Evolutionary conservation across 2,888 invertebrate species (phyloP), one percentile per base, ranked within the genome.

Genomic region (Teleiodes luculella): DNA sequence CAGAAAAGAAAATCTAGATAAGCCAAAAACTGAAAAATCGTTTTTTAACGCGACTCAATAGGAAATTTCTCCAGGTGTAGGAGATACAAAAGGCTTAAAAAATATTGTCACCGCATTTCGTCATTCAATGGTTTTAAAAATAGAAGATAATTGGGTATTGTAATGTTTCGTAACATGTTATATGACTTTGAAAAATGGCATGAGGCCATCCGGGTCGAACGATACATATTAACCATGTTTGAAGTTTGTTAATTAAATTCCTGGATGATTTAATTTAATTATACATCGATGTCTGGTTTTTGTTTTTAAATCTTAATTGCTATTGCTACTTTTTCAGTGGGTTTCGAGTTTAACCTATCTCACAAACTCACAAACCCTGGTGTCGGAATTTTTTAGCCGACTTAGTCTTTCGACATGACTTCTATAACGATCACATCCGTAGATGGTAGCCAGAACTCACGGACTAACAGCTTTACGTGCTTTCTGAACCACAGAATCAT

Each of bases 1-100:
- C 59, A 49, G n/a, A 50, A n/a, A n/a, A 10, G 47, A 18, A 46
- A 51, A 49, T 8, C 55, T 54, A 55, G 84, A 83, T 83, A 83
- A 83, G 71, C 13, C 11, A 43, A 10, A 28, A 65, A 45, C 28
- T 55, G 20, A 55, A 63, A 68, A 66, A 61, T 60, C 47, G 33
- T 30, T 36, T 47, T 46, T 33, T 33, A 41, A 37, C 43, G 52
- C 49, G 41, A 28, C 50, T 45, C 20, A 36, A 41, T 52, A 20
- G 35, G 14, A 20, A 20, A 36, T 46, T 37, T 30, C 30, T 16
- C 35, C 55, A 55, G 55, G 55, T 55, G 55, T 46, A 20, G 18
- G 16, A 39, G 20, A 20, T 28, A 13, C 51, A 51, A 55, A 31
- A 24, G 50, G 31, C 16, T 14, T n/a, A 54, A 50, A 54, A 50